These are phyloP conservation scores for Tetropium fuscum DNA, from an alignment of 2,888 invertebrate genomes.

Conservation along the genomic window DNA sequence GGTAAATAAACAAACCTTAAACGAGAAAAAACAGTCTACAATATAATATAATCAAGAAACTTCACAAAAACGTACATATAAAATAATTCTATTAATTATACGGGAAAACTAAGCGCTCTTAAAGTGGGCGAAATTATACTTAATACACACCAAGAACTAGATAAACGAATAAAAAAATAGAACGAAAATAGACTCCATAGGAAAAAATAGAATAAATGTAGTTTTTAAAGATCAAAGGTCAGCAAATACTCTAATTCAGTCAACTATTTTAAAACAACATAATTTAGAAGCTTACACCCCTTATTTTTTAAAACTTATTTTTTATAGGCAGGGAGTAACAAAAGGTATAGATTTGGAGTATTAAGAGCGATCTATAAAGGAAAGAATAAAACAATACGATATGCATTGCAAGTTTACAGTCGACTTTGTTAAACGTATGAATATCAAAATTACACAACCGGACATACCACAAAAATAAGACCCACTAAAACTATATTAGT, in stretches of 20 bases:
- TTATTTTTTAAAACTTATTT: constrained; percentile 4
- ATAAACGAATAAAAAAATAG: constrained; percentile 4
- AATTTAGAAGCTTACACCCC: neutral
- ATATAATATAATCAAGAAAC: too few relatives aligned
- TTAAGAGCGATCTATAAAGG: neutral
- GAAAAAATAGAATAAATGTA: neutral
- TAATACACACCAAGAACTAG: neutral
- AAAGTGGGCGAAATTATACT: constrained; percentile 6
- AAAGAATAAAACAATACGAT: neutral
- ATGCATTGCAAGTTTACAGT: neutral
- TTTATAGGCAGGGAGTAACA: constrained; percentile 3
- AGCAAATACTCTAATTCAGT: neutral
- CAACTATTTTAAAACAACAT: neutral
- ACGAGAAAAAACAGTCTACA: too few relatives aligned
- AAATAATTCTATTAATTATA: constrained; percentile 3
- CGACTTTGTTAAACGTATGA: neutral
- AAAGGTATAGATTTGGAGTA: neutral
- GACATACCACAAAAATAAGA: neutral
- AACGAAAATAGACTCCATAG: constrained; percentile 5
- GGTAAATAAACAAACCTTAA: too few relatives aligned
- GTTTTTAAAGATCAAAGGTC: neutral
- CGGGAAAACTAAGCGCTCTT: constrained; percentile 1
- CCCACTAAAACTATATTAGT: constrained; percentile 2
- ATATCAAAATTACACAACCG: neutral
- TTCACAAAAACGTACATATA: too few relatives aligned